phyloP scores from a whole-genome alignment of 2,113 vertebrate genomes.

The Synchiropus splendidus region DNA sequence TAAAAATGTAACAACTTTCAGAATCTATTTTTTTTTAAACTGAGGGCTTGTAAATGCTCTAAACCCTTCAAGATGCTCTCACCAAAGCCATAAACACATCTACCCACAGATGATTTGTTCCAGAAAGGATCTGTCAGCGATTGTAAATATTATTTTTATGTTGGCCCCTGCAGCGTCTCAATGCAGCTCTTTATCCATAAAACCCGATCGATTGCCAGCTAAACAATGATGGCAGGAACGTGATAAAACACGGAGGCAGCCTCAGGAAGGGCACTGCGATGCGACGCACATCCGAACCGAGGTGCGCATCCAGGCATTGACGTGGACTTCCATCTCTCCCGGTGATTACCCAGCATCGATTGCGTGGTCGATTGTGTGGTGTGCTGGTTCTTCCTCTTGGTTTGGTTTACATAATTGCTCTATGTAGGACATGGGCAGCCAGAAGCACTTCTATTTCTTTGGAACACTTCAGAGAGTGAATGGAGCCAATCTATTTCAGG shows the following conservation, averaged over 20 bases:
- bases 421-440: slow-evolving; percentile 66
- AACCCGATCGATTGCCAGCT: not conserved
- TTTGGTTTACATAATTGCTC: slow-evolving; percentile 61
- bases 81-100: too few relatives aligned
- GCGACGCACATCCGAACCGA: not conserved
- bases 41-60: too few relatives aligned
- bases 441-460: slow-evolving; percentile 56
- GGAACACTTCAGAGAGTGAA: slow-evolving; percentile 61
- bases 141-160: not conserved
- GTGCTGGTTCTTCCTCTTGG: slow-evolving; percentile 26
- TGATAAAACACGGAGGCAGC: not conserved
- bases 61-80: too few relatives aligned
- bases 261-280: not conserved
- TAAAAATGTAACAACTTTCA: too few relatives aligned
- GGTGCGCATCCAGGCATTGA: slow-evolving; percentile 4
- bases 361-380: slow-evolving; percentile 31
- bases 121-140: too few relatives aligned
- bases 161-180: too few relatives aligned
- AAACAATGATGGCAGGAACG: not conserved
- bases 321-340: not conserved
- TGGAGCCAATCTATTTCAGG: slow-evolving; percentile 64
- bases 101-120: too few relatives aligned
- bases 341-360: slow-evolving; percentile 35
- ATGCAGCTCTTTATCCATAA: too few relatives aligned
- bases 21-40: too few relatives aligned